Base-by-base conservation (phyloP, 2,888 invertebrate genomes). In the Synanthedon myopaeformis region DNA sequence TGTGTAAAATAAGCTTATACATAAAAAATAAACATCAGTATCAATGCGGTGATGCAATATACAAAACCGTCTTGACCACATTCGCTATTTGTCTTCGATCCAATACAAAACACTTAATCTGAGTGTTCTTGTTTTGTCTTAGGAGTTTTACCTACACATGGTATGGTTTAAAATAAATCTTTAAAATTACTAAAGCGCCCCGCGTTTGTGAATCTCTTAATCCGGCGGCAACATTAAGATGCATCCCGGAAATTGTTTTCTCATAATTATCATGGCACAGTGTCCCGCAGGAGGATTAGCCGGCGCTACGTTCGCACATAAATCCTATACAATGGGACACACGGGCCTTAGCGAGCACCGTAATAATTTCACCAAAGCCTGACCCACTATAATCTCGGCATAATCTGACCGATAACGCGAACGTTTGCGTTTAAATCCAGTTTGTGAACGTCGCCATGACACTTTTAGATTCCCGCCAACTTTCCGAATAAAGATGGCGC, bases 341-440 rank as follows among this genome's bases (percentile, higher is more conserved):
- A 78, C 75, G 64, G 79, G 82, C 78, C 81, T 85, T 82, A 82
- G 77, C 79, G 69, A 68, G 74, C 72, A 82, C 84, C 82, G 85
- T 84, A 85, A 86, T 85, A 86, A 85, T 82, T 87, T 79, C 71
- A 71, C 64, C 59, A 68, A 69, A 69, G 72, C 74, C 74, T 70
- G 74, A 72, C 75, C 83, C 79, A 81, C 82, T 83, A 82, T 87
- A 87, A 87, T 87, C 88, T 87, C 82, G 73, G 77, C 75, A 75
- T 86, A 87, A 88, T 86, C 87, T 86, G 78, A 69, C 79, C 82
- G 84, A 86, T 88, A 87, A 87, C 79, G 83, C 76, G 74, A 75
- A 66, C 72, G 82, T 81, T 83, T 77, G 76, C 67, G 79, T 78
- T 80, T 77, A 82, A 85, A 84, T 83, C 78, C 73, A 69, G 70